Evolutionary conservation across 2,888 invertebrate genomes (phyloP), one percentile per base, ranked within the genome.

Genomic region (Xylota sylvarum): DNA sequence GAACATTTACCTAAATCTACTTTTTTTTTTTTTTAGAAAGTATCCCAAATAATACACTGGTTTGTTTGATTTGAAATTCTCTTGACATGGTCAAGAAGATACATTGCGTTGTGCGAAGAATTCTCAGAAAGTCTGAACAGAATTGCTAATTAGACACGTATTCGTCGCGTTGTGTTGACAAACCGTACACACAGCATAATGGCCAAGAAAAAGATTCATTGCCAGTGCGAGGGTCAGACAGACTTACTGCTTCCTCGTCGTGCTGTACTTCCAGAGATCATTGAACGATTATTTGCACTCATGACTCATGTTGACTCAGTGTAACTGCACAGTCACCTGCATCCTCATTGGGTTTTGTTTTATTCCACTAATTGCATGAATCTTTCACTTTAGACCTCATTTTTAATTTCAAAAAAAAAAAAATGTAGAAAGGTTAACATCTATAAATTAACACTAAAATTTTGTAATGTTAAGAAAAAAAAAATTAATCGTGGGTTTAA

Each of bases 121-220:
- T 78, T 72, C 60, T 48, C n/a, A 69, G 50, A 67, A 73, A 35
- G 67, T 56, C n/a, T n/a, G 32, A 14, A 19, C 52, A 55, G 83
- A 69, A 70, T 70, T 62, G 30, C 62, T 70, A 74, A 84, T 74
- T 19, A 80, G 69, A 84, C 84, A 84, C 84, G 74, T 80, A 50
- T 48, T 32, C 48, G 7, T 4, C 9, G 14, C 10, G 9, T 37
- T 52, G 30, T 67, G 74, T 50, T 80, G 73, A 58, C 58, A 67
- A 83, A 72, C 70, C 17, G n/a, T n/a, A n/a, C n/a, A n/a, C 23
- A 58, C 14, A 43, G 9, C 43, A 56, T 32, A 10, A 32, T 62
- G 62, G 27, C 70, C 65, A 56, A 64, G 48, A 70, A 40, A n/a
- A 77, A 55, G 35, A 48, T 82, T 69, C 69, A 76, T 64, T 82